Conservation (phyloP, 2,888 invertebrate species). For the Tridacna gigas region DNA sequence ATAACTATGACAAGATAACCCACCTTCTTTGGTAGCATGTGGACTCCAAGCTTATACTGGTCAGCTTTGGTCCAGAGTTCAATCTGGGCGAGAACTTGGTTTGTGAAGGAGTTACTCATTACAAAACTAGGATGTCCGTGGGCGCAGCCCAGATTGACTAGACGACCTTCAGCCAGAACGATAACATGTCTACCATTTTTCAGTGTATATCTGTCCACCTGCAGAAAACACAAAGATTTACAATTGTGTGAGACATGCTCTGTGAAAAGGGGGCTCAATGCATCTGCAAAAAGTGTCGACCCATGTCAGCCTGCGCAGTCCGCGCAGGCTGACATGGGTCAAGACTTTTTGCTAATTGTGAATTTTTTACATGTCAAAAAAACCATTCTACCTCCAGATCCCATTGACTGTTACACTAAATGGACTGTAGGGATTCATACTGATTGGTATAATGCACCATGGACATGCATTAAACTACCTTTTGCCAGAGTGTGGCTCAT, state of each 20-base stretch:
- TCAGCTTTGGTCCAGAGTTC: constrained; percentile 97
- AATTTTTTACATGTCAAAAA: too few relatives aligned
- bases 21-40: constrained; percentile 96
- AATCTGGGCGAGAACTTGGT: constrained; percentile 99
- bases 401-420: too few relatives aligned
- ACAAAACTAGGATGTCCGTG: constrained; percentile 99
- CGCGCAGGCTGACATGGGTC: too few relatives aligned
- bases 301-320: too few relatives aligned
- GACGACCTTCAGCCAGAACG: constrained; percentile 96
- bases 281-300: too few relatives aligned
- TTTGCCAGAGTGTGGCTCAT: too few relatives aligned
- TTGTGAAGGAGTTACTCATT: constrained; percentile 99
- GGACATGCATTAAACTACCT: background rate
- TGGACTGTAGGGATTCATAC: too few relatives aligned
- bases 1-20: constrained; percentile 8
- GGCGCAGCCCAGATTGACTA: constrained; percentile 99
- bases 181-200: constrained; percentile 96
- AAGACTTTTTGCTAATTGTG: too few relatives aligned
- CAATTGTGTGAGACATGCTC: too few relatives aligned
- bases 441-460: too few relatives aligned
- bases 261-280: too few relatives aligned
- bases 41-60: constrained; percentile 94
- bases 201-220: constrained; percentile 94
- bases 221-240: constrained; percentile 15
- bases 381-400: too few relatives aligned